Conservation (phyloP, 1,140 invertebrate genomes). For the Bombus superbus region DNA sequence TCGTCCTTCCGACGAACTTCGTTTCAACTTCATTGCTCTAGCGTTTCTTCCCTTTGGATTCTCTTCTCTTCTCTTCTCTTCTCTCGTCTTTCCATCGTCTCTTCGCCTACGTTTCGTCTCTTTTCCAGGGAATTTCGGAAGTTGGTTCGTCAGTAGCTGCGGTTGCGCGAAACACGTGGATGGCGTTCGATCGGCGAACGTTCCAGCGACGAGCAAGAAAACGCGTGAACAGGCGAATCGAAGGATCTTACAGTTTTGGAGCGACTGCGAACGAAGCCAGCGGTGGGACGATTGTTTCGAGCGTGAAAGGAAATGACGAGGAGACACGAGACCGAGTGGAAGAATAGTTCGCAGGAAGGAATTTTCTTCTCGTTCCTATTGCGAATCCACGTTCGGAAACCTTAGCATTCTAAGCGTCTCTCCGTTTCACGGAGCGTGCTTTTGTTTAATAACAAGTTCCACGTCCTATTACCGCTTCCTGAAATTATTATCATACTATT, state of each 20-base stretch:
- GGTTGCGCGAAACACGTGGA: background rate
- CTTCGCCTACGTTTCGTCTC: background rate
- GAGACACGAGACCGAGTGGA: background rate
- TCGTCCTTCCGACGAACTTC: slow-evolving; percentile 38
- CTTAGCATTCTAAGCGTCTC: background rate
- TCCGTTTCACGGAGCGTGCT: background rate
- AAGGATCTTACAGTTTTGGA: background rate
- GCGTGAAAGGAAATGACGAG: slow-evolving; percentile 16
- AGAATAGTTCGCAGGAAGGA: background rate
- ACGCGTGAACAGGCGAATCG: background rate
- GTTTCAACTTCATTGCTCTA: slow-evolving; percentile 50
- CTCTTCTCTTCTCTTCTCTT: background rate
- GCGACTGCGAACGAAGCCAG: background rate
- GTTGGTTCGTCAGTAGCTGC: background rate
- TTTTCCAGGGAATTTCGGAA: background rate
- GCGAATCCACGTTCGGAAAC: background rate
- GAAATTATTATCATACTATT: background rate
- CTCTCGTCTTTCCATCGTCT: background rate
- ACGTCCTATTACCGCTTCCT: background rate
- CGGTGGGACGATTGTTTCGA: background rate
- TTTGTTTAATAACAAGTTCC: slow-evolving; percentile 1
- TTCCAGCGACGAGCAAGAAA: background rate
- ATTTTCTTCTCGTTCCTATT: slow-evolving; percentile 10
- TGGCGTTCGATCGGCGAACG: background rate
- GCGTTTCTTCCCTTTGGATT: too few relatives aligned